Evolutionary conservation across 2,797 vertebrate genomes (phyloP).

Genomic region (Acipenser transmontanus): DNA sequence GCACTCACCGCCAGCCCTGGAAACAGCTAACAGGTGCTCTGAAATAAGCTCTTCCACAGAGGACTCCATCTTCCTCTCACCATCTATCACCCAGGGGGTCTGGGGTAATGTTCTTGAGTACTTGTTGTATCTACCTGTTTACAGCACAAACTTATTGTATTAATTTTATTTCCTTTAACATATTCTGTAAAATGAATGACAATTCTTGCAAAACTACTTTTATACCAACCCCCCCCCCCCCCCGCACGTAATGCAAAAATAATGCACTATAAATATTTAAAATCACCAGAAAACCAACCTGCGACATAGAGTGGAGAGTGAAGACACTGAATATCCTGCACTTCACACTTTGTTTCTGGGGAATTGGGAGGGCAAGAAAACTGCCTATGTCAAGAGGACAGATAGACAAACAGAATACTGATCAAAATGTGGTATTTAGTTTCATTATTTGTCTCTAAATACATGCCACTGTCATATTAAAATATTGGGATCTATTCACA

Average conservation of each 20-base stretch:
- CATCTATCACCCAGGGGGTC: conserved; percentile 98
- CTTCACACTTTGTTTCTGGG: conserved; percentile 56
- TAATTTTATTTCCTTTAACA: neutral
- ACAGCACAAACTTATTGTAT: neutral
- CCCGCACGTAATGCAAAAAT: neutral
- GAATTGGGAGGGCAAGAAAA: conserved; percentile 70
- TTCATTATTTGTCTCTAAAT: no score
- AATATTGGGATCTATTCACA: no score
- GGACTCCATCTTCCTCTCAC: conserved; percentile 90
- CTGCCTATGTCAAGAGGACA: conserved; percentile 47
- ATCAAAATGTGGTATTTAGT: no score
- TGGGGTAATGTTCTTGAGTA: conserved; percentile 88
- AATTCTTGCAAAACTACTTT: neutral
- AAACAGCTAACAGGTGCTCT: conserved; percentile 66
- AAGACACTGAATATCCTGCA: conserved; percentile 76
- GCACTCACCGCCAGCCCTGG: conserved; percentile 77
- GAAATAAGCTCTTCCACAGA: conserved; percentile 96
- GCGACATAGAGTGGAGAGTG: conserved; percentile 83
- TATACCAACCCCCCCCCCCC: neutral
- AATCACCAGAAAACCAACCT: conserved; percentile 52
- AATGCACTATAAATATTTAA: neutral
- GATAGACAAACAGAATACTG: no score
- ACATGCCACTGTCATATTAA: no score
- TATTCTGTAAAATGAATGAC: neutral
- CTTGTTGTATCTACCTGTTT: conserved; percentile 91